phyloP scores from a whole-genome alignment of 2,888 invertebrate species.

The Agonopterix subpropinquella region DNA sequence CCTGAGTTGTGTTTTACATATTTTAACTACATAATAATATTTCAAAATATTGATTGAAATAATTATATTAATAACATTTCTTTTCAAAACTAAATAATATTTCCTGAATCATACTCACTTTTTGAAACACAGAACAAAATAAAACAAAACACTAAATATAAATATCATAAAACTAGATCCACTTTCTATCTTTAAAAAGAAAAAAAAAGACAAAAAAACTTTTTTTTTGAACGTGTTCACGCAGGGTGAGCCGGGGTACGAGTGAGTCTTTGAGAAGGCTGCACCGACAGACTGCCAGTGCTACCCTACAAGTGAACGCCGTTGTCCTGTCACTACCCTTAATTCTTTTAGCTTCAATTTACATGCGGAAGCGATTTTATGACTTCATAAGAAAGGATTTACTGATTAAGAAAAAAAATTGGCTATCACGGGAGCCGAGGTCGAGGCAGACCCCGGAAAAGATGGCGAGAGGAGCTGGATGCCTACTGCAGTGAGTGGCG shows the following conservation, averaged over 20 bases:
- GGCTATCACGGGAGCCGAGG: no score
- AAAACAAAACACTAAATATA: constrained; percentile 12
- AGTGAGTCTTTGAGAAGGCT: constrained; percentile 40
- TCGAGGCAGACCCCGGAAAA: no score
- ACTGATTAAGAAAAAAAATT: no score
- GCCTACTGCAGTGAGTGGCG: no score
- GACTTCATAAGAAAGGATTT: no score
- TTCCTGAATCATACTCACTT: constrained; percentile 16
- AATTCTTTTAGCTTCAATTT: constrained; percentile 31
- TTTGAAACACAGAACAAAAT: constrained; percentile 3
- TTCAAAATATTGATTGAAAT: no score
- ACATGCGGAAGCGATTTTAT: constrained; percentile 21
- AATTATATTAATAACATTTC: no score
- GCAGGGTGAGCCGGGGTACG: constrained; percentile 39
- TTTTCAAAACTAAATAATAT: neutral
- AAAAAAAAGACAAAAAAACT: no score
- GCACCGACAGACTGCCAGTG: constrained; percentile 32
- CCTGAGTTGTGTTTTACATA: no score
- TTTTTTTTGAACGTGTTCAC: constrained; percentile 33
- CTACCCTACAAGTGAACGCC: constrained; percentile 24
- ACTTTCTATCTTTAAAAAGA: neutral
- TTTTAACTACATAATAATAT: no score
- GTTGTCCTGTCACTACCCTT: constrained; percentile 38
- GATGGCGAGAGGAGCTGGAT: no score
- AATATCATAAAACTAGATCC: constrained; percentile 11